Conservation (phyloP, 1,140 invertebrate species). For the Drosophila asahinai region DNA sequence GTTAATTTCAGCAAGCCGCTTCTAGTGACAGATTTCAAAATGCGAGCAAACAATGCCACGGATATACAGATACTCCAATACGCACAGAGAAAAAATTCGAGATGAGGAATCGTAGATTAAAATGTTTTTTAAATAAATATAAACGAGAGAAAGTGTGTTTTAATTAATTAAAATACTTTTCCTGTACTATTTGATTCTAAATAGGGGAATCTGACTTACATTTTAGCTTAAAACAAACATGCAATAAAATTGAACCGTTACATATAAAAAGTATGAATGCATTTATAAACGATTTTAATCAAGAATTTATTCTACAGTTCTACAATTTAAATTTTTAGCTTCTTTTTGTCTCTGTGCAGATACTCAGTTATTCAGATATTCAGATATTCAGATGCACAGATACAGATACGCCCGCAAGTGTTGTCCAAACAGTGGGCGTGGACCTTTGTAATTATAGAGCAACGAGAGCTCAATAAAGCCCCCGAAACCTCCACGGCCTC, state of each 20-base stretch:
- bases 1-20: conserved; percentile 62
- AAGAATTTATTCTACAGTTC: background rate
- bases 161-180: too few relatives aligned
- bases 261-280: too few relatives aligned
- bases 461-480: conserved; percentile 50
- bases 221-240: background rate
- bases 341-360: conserved; percentile 4
- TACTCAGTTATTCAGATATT: conserved; percentile 14
- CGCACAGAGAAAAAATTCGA: background rate
- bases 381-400: conserved; percentile 15
- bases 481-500: conserved; percentile 3
- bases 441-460: conserved; percentile 67
- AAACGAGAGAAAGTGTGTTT: too few relatives aligned
- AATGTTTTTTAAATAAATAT: background rate
- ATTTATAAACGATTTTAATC: background rate
- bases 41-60: conserved; percentile 40
- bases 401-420: conserved; percentile 60
- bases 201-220: background rate
- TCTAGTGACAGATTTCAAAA: conserved; percentile 69
- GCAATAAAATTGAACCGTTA: too few relatives aligned
- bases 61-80: conserved; percentile 22
- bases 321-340: too few relatives aligned
- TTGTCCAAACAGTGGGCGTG: conserved; percentile 58
- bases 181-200: background rate
- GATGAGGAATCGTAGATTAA: background rate